phyloP scores from a whole-genome alignment of 2,113 vertebrate species.

The Eretmochelys imbricata region DNA sequence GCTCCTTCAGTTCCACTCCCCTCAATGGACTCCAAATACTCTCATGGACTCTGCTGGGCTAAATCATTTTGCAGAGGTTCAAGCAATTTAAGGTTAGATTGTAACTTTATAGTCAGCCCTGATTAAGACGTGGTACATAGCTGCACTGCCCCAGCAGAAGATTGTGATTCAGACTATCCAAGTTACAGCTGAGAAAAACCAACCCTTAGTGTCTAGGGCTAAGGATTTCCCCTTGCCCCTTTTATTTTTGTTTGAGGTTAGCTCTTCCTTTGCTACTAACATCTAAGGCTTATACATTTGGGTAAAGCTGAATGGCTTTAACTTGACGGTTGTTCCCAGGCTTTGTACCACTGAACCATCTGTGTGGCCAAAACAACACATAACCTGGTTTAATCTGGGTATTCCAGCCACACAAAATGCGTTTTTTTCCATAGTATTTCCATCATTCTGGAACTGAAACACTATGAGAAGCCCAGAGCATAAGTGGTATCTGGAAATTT shows the following conservation, averaged over 20 bases:
- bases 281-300: background rate
- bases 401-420: background rate
- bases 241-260: background rate
- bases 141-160: background rate
- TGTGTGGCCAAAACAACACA: background rate
- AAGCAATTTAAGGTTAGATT: background rate
- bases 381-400: background rate
- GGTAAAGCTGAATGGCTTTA: background rate
- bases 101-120: background rate
- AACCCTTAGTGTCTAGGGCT: too few relatives aligned
- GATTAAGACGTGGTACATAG: background rate
- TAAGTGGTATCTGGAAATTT: background rate
- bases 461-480: background rate
- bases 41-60: fast-evolving
- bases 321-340: background rate
- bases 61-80: background rate
- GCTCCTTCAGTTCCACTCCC: background rate
- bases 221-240: background rate
- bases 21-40: fast-evolving
- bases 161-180: background rate
- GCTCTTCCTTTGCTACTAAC: background rate
- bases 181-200: too few relatives aligned
- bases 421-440: background rate
- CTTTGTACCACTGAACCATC: background rate
- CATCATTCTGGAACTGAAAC: background rate